Evolutionary conservation across 2,797 vertebrate species (phyloP).

Genomic region (Melanotaenia pygmaea): DNA sequence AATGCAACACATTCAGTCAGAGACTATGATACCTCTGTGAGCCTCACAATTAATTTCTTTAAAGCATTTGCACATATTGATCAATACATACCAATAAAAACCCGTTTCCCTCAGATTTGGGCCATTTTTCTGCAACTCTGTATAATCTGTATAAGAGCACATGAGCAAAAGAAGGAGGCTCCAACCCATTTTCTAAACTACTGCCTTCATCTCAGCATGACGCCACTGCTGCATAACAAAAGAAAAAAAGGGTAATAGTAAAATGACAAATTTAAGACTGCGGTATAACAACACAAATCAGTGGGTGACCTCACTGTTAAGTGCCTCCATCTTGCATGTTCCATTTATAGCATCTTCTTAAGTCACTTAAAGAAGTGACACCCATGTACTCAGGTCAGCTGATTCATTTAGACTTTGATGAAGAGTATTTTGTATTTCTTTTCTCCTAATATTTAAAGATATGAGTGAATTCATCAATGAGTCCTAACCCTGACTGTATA

Average conservation of each 20-base stretch:
- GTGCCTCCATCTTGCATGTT: not conserved
- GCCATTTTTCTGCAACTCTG: not conserved
- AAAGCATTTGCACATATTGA: not conserved
- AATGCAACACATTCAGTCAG: too few species aligned
- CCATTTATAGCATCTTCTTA: not conserved
- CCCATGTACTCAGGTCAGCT: not conserved
- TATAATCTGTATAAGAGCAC: too few species aligned
- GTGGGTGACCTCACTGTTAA: not conserved
- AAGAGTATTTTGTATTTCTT: not conserved
- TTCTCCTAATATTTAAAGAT: not conserved
- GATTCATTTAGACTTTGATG: not conserved
- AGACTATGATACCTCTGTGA: not conserved
- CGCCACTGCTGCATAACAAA: too few species aligned
- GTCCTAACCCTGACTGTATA: not conserved
- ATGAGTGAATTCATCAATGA: not conserved
- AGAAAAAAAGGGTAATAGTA: too few species aligned
- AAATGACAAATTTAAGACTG: not conserved
- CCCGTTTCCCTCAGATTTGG: not conserved
- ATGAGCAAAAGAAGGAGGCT: too few species aligned
- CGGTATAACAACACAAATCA: not conserved
- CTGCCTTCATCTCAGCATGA: too few species aligned
- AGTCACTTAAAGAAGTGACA: not conserved
- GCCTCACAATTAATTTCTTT: not conserved
- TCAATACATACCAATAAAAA: not conserved
- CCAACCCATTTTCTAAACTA: too few species aligned